phyloP scores from a whole-genome alignment of 2,113 vertebrate genomes.

The Vulpes ferrilata region DNA sequence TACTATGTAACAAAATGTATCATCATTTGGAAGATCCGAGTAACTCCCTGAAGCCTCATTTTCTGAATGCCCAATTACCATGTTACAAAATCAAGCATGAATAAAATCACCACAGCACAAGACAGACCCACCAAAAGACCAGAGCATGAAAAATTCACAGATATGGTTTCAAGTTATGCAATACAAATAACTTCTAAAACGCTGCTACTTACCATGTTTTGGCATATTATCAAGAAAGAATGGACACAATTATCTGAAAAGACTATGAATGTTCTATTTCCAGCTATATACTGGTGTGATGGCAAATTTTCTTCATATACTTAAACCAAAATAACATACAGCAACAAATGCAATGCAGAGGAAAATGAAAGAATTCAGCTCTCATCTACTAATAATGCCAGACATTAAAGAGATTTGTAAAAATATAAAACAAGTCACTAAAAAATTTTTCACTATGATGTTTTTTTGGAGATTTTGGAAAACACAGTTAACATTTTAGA shows the following conservation, averaged over 20 bases:
- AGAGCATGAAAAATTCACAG: not conserved
- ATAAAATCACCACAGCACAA: not conserved
- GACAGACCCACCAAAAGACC: not conserved
- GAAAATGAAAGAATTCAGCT: conserved; percentile 8
- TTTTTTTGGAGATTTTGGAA: not conserved
- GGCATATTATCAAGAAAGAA: not conserved
- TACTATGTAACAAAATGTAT: not conserved
- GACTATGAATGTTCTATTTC: not conserved
- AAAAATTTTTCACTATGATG: not conserved
- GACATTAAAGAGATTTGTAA: not conserved
- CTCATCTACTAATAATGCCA: not conserved
- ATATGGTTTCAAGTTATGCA: not conserved
- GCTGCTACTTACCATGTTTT: not conserved
- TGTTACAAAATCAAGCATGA: not conserved
- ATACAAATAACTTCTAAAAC: not conserved
- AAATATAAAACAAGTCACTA: not conserved
- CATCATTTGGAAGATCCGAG: not conserved
- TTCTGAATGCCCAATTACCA: not conserved
- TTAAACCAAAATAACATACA: not conserved
- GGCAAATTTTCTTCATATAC: not conserved
- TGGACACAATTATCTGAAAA: not conserved
- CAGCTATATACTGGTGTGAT: not conserved
- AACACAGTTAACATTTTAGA: not conserved
- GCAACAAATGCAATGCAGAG: conserved; percentile 9
- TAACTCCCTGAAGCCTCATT: conserved; percentile 2